Conservation (phyloP, 2,797 vertebrate species). For the Mormyrus proboscirostris region DNA sequence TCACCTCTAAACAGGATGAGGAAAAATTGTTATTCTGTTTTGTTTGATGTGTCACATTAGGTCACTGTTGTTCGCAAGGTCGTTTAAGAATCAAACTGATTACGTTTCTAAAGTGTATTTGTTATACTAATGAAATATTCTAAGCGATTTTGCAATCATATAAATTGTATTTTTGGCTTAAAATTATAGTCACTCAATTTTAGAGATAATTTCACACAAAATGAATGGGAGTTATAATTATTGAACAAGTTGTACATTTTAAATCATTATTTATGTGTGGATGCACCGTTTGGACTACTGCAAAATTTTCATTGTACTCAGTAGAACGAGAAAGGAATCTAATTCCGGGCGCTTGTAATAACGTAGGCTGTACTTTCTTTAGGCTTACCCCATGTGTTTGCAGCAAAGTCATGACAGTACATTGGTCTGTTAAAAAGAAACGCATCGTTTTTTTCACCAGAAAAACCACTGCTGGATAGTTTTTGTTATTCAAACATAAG, state of each 20-base stretch:
- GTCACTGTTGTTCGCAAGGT: background rate
- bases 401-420: background rate
- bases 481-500: background rate
- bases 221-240: background rate
- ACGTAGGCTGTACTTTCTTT: background rate
- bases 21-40: background rate
- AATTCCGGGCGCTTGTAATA: background rate
- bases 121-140: background rate
- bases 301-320: background rate
- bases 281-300: background rate
- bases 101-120: background rate
- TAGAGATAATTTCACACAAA: background rate
- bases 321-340: background rate
- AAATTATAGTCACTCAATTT: background rate
- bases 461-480: background rate
- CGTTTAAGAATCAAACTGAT: background rate
- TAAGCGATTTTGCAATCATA: background rate
- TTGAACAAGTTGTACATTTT: background rate
- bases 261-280: background rate
- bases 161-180: background rate
- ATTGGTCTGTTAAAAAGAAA: background rate
- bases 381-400: background rate
- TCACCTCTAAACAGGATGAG: background rate
- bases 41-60: background rate
- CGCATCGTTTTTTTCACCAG: background rate